Conservation (phyloP, 2,888 invertebrate genomes). For the Sphaerophoria rueppellii region DNA sequence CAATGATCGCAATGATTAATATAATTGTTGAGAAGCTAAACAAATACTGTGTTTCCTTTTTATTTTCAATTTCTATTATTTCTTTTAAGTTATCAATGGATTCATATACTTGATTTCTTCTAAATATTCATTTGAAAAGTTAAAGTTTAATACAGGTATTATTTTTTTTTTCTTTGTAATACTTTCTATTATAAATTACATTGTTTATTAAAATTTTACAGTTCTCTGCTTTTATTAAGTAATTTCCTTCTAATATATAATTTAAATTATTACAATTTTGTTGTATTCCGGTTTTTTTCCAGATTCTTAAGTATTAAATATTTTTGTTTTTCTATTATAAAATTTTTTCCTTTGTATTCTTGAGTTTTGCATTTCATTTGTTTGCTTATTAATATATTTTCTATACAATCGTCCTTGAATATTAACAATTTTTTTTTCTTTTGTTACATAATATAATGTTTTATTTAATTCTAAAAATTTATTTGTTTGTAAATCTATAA, state of each 20-base stretch:
- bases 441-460: neutral
- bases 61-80: constrained; percentile 11
- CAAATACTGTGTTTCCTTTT: neutral
- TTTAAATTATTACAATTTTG: constrained; percentile 5
- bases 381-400: constrained; percentile 4
- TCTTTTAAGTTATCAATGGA: constrained; percentile 25
- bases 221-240: constrained; percentile 2
- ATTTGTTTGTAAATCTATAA: too few relatives aligned
- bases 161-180: constrained; percentile 27
- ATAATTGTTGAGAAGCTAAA: constrained; percentile 8
- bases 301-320: neutral
- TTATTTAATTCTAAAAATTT: too few relatives aligned
- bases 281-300: neutral
- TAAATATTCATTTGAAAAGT: constrained; percentile 29
- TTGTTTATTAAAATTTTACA: constrained; percentile 12
- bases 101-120: constrained; percentile 26
- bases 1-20: constrained; percentile 17
- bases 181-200: constrained; percentile 26
- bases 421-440: neutral
- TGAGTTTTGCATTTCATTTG: neutral
- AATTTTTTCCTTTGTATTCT: neutral
- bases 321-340: constrained; percentile 6
- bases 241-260: constrained; percentile 2
- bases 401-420: constrained; percentile 1
- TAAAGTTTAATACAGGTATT: constrained; percentile 13